Percentiles rank a stretch among this genome's conserved stretches.
These are phyloP conservation scores for Pampus argenteus DNA, from an alignment of 2,797 vertebrate genomes.

Conservation along the genomic window DNA sequence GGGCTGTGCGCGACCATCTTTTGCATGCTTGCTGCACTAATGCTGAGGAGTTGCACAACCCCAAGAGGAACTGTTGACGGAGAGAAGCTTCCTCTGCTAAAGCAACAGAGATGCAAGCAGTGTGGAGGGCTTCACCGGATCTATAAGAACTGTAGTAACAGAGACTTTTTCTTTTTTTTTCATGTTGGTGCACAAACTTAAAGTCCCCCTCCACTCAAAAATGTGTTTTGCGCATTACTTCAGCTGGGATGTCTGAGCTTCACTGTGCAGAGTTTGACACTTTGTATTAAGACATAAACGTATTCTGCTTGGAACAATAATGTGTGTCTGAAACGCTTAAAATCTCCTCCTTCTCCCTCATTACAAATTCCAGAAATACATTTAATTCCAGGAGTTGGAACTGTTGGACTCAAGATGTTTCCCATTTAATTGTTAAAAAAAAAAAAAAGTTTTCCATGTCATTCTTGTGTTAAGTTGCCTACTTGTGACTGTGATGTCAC, in stretches of 20 bases:
- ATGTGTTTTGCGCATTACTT: too few species aligned
- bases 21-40: slow-evolving; percentile 21
- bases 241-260: too few species aligned
- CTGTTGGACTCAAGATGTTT: too few species aligned
- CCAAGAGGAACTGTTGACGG: slow-evolving; percentile 33
- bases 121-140: not conserved
- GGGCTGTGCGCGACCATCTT: slow-evolving; percentile 31
- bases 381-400: too few species aligned
- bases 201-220: too few species aligned
- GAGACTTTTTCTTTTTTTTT: slow-evolving; percentile 9
- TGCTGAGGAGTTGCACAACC: slow-evolving; percentile 47
- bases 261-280: too few species aligned
- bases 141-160: not conserved
- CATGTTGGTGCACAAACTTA: slow-evolving; percentile 4
- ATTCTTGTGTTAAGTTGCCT: not conserved
- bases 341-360: too few species aligned
- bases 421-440: too few species aligned
- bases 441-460: not conserved
- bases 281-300: too few species aligned
- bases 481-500: not conserved
- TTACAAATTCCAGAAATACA: too few species aligned
- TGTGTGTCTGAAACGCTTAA: too few species aligned
- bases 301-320: not conserved
- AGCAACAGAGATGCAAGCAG: slow-evolving; percentile 9
- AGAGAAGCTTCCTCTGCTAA: slow-evolving; percentile 10